A percentile compares a stretch with the other conserved stretches of the same genome.
These are phyloP conservation scores for Cylloceria caligata DNA, from an alignment of 2,888 invertebrate genomes.

Conservation along the genomic window DNA sequence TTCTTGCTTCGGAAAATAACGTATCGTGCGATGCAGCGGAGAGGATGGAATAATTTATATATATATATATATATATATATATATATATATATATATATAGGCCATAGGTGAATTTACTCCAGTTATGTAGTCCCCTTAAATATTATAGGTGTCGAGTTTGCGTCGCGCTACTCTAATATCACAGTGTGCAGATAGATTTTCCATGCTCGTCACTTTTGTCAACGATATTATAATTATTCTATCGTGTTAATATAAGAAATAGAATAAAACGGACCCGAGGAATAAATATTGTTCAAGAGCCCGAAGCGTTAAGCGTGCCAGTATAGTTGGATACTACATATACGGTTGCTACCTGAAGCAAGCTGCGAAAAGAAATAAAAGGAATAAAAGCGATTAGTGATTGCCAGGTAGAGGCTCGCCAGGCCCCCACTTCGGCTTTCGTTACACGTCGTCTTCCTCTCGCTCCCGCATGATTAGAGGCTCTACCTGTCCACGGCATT, in stretches of 20 bases:
- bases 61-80: background rate
- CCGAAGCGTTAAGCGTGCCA: slow-evolving; percentile 48
- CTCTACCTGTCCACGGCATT: slow-evolving; percentile 55
- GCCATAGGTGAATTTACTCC: background rate
- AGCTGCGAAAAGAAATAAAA: slow-evolving; percentile 27
- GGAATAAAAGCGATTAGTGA: slow-evolving; percentile 49
- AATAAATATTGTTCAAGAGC: slow-evolving; percentile 26
- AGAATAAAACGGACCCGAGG: background rate
- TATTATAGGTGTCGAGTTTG: slow-evolving; percentile 17
- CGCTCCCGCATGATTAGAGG: slow-evolving; percentile 40
- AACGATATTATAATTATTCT: background rate
- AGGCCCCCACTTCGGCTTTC: background rate
- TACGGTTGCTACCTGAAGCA: slow-evolving; percentile 47
- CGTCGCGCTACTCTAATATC: background rate
- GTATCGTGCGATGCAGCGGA: background rate
- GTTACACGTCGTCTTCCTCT: slow-evolving; percentile 3
- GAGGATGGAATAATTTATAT: background rate
- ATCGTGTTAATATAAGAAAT: background rate
- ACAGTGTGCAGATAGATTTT: background rate
- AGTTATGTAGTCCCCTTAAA: background rate
- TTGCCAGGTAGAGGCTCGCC: slow-evolving; percentile 49
- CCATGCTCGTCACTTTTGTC: background rate
- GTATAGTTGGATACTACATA: background rate
- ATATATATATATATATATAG: background rate
- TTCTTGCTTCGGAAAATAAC: background rate